Conservation (phyloP, 2,113 vertebrate species). For the Scytalopus superciliaris region DNA sequence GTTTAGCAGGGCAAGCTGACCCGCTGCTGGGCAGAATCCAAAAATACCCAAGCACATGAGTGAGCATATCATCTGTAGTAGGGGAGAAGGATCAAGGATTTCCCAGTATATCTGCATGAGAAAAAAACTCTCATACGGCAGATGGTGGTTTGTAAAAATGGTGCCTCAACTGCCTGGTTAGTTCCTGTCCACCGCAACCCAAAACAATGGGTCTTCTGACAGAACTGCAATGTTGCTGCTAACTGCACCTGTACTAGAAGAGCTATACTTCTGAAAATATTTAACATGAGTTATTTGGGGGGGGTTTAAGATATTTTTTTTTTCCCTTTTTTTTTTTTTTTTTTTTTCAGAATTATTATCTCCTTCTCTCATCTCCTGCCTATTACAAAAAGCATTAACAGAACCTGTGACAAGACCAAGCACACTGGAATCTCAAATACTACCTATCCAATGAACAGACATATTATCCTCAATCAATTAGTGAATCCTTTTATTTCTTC, state of each 20-base stretch:
- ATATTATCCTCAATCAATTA: not conserved
- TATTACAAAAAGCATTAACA: not conserved
- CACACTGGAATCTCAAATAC: not conserved
- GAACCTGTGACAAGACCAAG: not conserved
- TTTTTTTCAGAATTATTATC: not conserved
- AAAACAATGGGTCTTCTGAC: not conserved
- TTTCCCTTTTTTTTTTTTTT: not conserved
- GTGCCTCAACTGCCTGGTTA: not conserved
- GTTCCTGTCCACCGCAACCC: not conserved
- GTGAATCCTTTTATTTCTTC: not conserved
- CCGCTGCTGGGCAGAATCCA: accelerated
- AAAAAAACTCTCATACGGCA: not conserved
- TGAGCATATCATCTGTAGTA: accelerated
- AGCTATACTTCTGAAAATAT: not conserved
- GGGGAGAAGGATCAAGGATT: not conserved
- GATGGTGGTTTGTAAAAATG: not conserved
- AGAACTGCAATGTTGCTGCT: not conserved
- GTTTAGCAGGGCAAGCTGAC: not conserved
- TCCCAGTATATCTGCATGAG: not conserved
- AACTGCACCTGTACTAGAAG: not conserved
- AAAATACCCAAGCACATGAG: not conserved
- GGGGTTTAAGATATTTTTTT: not conserved
- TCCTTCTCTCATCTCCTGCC: not conserved
- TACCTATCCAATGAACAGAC: not conserved
- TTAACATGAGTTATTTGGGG: not conserved